These are phyloP conservation scores for Mormyrus iriodes DNA, from an alignment of 2,113 vertebrate species.

Conservation along the genomic window DNA sequence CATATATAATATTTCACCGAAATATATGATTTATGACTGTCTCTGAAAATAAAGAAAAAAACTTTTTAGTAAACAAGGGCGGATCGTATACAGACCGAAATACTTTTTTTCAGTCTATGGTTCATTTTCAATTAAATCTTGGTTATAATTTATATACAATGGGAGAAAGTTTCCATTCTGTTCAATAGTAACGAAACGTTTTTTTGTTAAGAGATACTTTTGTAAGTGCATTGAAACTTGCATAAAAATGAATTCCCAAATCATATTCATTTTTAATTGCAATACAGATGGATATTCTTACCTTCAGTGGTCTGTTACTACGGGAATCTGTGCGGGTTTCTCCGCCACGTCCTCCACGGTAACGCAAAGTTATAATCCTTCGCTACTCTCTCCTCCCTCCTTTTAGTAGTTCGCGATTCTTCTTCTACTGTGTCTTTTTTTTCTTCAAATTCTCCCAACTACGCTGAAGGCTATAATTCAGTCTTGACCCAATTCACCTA, in stretches of 20 bases:
- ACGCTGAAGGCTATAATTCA: neutral
- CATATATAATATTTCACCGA: neutral
- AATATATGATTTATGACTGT: neutral
- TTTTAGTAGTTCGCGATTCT: constrained; percentile 33
- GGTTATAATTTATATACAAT: neutral
- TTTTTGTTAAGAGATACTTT: neutral
- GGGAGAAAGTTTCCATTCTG: neutral
- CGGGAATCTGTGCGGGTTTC: constrained; percentile 35
- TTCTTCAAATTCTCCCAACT: neutral
- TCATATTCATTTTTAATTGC: neutral
- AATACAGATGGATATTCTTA: constrained; percentile 30
- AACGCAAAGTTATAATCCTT: constrained; percentile 14
- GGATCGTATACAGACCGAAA: neutral
- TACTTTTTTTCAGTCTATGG: neutral
- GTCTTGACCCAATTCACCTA: neutral
- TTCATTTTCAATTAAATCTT: neutral
- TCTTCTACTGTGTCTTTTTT: constrained; percentile 25
- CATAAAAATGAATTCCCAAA: neutral
- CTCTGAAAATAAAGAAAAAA: neutral
- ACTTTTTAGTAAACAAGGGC: neutral
- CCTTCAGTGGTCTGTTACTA: constrained; percentile 46
- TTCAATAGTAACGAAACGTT: neutral
- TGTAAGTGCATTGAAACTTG: neutral
- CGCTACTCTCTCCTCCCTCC: constrained; percentile 14
- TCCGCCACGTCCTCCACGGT: constrained; percentile 32